Percentiles rank a stretch among this genome's conserved stretches.
phyloP scores from a whole-genome alignment of 2,113 vertebrate species.

The Sciurus niger region DNA sequence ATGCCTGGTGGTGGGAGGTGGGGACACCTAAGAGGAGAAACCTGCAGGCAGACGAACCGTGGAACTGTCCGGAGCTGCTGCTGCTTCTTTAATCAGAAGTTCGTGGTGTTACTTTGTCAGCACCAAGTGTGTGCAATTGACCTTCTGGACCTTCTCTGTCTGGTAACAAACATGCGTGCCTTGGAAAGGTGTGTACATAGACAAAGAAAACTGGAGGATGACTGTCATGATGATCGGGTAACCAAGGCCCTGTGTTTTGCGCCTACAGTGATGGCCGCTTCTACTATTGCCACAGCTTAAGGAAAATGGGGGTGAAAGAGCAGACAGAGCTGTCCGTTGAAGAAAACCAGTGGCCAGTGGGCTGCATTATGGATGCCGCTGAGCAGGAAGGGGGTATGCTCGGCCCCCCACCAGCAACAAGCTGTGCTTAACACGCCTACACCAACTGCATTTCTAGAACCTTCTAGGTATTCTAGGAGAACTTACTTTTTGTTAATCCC shows the following conservation, averaged over 20 bases:
- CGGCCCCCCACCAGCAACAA: too few relatives aligned
- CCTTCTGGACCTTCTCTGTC: neutral
- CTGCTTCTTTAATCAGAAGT: constrained; percentile 1
- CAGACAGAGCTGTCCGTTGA: neutral
- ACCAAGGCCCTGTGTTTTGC: constrained; percentile 14
- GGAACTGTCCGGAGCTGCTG: neutral
- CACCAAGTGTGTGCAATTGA: neutral
- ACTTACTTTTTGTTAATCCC: neutral
- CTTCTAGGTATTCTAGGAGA: neutral
- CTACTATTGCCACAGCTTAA: neutral
- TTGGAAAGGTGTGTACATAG: neutral
- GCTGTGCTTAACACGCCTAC: too few relatives aligned
- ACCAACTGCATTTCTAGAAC: neutral
- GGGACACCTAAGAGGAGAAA: neutral
- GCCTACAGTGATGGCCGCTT: neutral
- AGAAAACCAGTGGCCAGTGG: neutral
- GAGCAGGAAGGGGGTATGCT: neutral
- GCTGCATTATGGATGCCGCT: neutral
- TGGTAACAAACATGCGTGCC: neutral
- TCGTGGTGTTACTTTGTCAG: neutral
- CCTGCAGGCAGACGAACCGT: neutral
- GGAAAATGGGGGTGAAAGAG: neutral
- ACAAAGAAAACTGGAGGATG: neutral
- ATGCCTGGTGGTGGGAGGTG: neutral
- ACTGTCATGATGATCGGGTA: neutral